Evolutionary conservation across 2,113 vertebrate species (phyloP), one percentile per base, ranked within the genome.

Genomic region (Calyptomena viridis): DNA sequence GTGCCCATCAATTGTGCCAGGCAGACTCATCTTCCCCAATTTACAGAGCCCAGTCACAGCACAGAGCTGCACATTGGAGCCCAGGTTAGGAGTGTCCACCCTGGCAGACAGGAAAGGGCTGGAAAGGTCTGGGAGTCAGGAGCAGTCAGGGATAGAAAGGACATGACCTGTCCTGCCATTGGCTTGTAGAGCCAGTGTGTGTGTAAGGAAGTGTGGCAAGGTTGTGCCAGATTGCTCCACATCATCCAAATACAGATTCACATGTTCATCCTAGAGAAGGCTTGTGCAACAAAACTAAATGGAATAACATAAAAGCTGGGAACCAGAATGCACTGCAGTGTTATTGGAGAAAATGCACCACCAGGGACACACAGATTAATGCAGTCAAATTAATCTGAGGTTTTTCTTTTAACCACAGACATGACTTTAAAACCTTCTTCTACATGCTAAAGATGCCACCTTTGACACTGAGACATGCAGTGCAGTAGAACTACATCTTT

Each of bases 191-290:
- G 87, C 28, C 71, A 76, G n/a, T n/a, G n/a, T 90, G 39, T 42
- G 37, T 47, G 50, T 59, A 25, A 88, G 79, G 75, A 90, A 69
- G 56, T 1, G 0, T 13, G 7, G 79, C 72, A 68, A 95, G 93
- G 94, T 77, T 79, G 46, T 46, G 25, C 49, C 69, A 46, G 71
- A 79, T 94, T 91, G 87, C 93, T 75, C 95, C 87, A 94, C 77
- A 37, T 53, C 71, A 77, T 90, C 67, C 83, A 83, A 89, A 76
- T 13, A 79, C 2, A 1, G 42, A 93, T 89, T 85, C 40, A 25
- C 8, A 20, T 12, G 14, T 87, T 93, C 74, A 53, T 93, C 81
- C 74, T 58, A 37, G 42, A 96, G 84, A 85, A 85, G 37, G 23
- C 56, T 92, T 84, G 84, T 95, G 93, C 87, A 95, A 95, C 49